Conservation (phyloP, 2,113 vertebrate species). For the Aleadryas rufinucha region DNA sequence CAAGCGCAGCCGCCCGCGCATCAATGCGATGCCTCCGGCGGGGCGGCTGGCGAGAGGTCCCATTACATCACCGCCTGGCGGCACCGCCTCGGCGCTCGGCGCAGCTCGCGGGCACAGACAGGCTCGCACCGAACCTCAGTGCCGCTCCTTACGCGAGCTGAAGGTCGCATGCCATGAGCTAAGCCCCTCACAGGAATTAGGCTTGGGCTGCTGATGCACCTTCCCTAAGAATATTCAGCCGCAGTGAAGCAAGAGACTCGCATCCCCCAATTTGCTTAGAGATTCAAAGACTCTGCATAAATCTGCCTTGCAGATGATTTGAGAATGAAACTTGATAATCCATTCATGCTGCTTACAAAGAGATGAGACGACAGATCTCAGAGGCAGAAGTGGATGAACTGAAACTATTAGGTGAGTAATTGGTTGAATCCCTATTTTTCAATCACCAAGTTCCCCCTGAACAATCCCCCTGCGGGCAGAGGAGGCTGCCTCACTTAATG, state of each 20-base stretch:
- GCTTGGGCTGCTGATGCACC: background rate
- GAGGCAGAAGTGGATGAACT: background rate
- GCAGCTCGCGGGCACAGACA: fast-evolving
- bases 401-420: background rate
- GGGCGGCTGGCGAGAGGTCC: background rate
- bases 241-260: background rate
- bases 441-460: background rate
- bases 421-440: background rate
- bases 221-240: background rate
- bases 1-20: background rate
- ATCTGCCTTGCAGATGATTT: background rate
- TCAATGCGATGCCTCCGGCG: fast-evolving
- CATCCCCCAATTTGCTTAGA: background rate
- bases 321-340: background rate
- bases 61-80: background rate
- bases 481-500: background rate
- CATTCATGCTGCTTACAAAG: background rate
- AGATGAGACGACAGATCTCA: background rate
- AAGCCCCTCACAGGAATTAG: background rate
- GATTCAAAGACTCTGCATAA: background rate
- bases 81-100: background rate
- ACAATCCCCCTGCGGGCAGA: background rate
- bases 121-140: fast-evolving
- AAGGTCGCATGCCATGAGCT: fast-evolving
- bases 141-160: background rate